These are phyloP conservation scores for Chloroclystis v-ata DNA, from an alignment of 2,888 invertebrate species.

Conservation along the genomic window DNA sequence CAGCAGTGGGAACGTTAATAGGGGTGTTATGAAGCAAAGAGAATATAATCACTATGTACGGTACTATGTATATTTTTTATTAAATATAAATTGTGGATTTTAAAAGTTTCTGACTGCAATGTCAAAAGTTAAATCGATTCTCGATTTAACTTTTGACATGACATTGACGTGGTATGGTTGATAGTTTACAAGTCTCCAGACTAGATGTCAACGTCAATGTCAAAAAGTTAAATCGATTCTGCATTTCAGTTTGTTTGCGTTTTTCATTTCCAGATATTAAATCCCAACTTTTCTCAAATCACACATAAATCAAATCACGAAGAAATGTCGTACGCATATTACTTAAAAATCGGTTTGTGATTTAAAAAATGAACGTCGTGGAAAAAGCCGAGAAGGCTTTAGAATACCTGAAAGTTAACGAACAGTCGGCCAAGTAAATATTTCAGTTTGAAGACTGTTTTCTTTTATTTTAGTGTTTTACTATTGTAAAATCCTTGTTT, in stretches of 20 bases:
- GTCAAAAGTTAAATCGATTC: no score
- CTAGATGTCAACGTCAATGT: slow-evolving; percentile 2
- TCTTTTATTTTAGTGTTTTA: slow-evolving; percentile 15
- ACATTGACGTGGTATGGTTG: no score
- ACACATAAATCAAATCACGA: no score
- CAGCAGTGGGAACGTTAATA: no score
- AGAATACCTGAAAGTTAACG: slow-evolving; percentile 62
- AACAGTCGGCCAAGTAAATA: slow-evolving; percentile 60
- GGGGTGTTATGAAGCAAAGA: no score
- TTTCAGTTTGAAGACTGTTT: background rate
- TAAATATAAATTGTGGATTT: no score
- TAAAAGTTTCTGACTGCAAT: no score
- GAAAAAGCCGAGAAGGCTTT: slow-evolving; percentile 73
- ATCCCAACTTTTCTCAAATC: slow-evolving; percentile 29
- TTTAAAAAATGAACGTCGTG: slow-evolving; percentile 60
- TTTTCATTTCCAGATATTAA: slow-evolving; percentile 30
- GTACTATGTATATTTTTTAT: no score
- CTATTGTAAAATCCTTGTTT: slow-evolving; percentile 31
- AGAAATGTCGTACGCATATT: slow-evolving; percentile 37
- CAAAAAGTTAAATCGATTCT: slow-evolving; percentile 20
- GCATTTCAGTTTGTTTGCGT: slow-evolving; percentile 1
- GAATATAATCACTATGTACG: no score
- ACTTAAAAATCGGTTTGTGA: slow-evolving; percentile 32
- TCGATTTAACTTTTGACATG: no score
- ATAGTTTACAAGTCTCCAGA: no score